Evolutionary conservation across 2,113 vertebrate species (phyloP).

Genomic region (Hystrix brachyura): DNA sequence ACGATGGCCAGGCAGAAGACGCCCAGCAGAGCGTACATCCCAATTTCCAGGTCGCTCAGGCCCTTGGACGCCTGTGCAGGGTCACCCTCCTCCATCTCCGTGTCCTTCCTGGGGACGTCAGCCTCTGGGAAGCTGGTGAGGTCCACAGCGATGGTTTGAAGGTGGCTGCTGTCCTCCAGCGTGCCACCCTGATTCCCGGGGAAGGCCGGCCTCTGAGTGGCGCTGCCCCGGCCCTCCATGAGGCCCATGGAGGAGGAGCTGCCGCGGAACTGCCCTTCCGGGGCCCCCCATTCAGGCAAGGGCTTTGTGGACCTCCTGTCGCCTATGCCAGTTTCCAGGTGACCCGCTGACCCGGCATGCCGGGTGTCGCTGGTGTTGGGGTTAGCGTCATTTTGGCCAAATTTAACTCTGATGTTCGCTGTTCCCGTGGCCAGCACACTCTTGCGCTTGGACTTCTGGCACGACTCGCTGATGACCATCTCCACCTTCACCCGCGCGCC

Average conservation of each 20-base stretch:
- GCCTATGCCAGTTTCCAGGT: constrained; percentile 79
- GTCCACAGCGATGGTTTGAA: constrained; percentile 91
- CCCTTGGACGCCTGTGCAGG: constrained; percentile 87
- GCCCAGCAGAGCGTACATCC: constrained; percentile 95
- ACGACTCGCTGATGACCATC: constrained; percentile 93
- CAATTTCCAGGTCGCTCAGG: constrained; percentile 96
- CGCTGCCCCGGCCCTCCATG: constrained; percentile 88
- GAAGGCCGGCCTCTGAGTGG: constrained; percentile 89
- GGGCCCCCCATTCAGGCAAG: constrained; percentile 77
- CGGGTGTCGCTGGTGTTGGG: constrained; percentile 83
- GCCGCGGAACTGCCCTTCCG: constrained; percentile 68
- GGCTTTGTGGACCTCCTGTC: constrained; percentile 82
- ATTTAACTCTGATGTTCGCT: constrained; percentile 92
- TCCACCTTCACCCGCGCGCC: constrained; percentile 93
- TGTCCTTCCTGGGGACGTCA: constrained; percentile 85
- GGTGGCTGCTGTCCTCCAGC: constrained; percentile 86
- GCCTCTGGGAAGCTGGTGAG: constrained; percentile 92
- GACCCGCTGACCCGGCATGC: constrained; percentile 75
- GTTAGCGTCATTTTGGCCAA: constrained; percentile 86
- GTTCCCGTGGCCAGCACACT: constrained; percentile 93
- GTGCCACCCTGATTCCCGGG: constrained; percentile 85
- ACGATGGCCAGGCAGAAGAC: constrained; percentile 97
- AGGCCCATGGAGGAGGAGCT: constrained; percentile 85
- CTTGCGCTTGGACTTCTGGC: constrained; percentile 96
- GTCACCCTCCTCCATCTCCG: constrained; percentile 86